Conservation (phyloP, 2,797 vertebrate genomes). For the Chloroceryle inda region DNA sequence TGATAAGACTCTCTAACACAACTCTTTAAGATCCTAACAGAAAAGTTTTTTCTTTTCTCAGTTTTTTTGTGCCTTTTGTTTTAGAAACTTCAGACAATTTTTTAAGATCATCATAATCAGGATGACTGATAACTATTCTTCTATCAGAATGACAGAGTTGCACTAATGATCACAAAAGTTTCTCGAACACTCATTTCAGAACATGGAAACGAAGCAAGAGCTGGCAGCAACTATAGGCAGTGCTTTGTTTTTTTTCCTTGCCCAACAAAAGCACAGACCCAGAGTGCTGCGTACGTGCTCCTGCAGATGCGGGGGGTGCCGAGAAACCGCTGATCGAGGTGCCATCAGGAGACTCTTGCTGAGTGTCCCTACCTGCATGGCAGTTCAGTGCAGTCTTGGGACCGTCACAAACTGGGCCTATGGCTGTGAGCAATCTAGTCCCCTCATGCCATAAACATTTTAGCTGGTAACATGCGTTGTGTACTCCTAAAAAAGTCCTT, state of each 20-base stretch:
- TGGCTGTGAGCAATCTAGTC: neutral
- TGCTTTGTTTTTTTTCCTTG: neutral
- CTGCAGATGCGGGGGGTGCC: neutral
- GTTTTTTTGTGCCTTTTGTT: neutral
- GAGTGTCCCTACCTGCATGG: neutral
- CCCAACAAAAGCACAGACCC: conserved; percentile 27
- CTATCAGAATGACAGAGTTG: neutral
- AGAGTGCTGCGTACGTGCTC: neutral
- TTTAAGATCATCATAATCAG: neutral
- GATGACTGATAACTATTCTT: neutral
- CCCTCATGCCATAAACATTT: neutral
- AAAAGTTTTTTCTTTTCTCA: neutral
- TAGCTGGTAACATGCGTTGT: neutral
- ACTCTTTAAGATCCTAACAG: neutral
- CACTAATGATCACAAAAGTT: neutral
- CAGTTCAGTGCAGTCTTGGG: neutral
- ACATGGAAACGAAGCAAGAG: neutral
- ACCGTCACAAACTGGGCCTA: neutral
- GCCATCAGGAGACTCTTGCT: neutral
- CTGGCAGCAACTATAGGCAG: conserved; percentile 6
- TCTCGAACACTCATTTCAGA: neutral
- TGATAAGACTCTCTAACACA: neutral
- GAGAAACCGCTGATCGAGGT: neutral
- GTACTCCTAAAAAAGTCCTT: neutral
- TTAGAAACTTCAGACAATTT: neutral